Evolutionary conservation across 2,888 invertebrate genomes (phyloP).

Genomic region (Panopea generosa): DNA sequence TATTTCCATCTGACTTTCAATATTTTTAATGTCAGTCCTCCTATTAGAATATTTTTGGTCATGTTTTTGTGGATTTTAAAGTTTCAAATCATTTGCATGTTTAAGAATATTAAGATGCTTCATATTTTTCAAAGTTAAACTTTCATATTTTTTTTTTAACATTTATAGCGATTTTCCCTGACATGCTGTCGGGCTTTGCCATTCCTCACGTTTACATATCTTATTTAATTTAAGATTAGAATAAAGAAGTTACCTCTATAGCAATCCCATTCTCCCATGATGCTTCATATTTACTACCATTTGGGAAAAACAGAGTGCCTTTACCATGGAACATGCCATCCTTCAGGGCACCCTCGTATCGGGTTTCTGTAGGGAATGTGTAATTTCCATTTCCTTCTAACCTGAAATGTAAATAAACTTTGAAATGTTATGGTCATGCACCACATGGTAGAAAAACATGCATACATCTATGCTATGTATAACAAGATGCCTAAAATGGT

Average conservation of each 20-base stretch:
- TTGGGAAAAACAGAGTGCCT: slow-evolving; percentile 89
- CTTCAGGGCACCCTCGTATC: slow-evolving; percentile 88
- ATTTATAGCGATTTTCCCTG: too few relatives aligned
- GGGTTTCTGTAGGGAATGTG: slow-evolving; percentile 84
- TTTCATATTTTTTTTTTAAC: too few relatives aligned
- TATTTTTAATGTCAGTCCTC: too few relatives aligned
- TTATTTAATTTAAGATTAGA: too few relatives aligned
- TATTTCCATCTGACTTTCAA: too few relatives aligned
- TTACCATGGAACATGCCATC: slow-evolving; percentile 90
- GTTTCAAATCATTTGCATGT: too few relatives aligned
- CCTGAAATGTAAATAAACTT: slow-evolving; percentile 67
- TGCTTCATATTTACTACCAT: slow-evolving; percentile 88
- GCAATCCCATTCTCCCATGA: slow-evolving; percentile 89
- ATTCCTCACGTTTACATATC: too few relatives aligned
- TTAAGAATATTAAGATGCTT: too few relatives aligned
- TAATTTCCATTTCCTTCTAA: slow-evolving; percentile 84
- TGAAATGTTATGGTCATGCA: background rate
- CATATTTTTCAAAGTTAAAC: too few relatives aligned
- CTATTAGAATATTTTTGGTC: too few relatives aligned
- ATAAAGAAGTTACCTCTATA: slow-evolving; percentile 85
- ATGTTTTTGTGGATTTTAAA: too few relatives aligned
- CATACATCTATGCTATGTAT: background rate
- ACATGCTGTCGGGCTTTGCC: too few relatives aligned
- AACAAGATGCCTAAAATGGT: background rate
- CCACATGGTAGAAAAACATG: background rate